Evolutionary conservation across 2,113 vertebrate genomes (phyloP).

Genomic region (Corythornis cristatus): DNA sequence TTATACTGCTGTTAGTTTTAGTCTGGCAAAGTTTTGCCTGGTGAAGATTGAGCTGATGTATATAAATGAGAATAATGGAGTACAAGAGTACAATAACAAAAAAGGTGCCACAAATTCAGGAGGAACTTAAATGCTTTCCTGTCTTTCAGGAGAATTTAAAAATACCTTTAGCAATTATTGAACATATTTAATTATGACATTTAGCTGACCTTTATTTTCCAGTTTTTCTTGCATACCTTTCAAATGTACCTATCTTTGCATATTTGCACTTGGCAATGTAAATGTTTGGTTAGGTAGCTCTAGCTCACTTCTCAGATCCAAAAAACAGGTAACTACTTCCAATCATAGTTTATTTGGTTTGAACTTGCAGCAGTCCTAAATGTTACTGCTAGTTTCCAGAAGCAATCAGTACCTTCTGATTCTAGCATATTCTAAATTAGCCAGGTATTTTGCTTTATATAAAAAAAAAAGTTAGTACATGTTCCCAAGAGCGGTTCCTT

Average conservation of each 20-base stretch:
- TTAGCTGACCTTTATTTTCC: background rate
- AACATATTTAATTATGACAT: background rate
- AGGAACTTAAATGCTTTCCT: background rate
- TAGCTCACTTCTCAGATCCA: background rate
- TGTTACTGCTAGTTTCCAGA: background rate
- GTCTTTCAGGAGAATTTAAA: background rate
- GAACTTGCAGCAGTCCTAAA: background rate
- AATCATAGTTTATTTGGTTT: background rate
- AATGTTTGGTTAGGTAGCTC: background rate
- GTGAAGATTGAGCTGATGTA: background rate
- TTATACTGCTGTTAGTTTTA: constrained; percentile 47
- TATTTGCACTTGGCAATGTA: background rate
- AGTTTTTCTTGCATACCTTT: background rate
- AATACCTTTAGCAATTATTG: background rate
- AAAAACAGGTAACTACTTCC: background rate
- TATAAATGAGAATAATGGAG: background rate
- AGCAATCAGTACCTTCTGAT: background rate
- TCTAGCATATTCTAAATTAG: background rate
- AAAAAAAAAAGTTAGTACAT: background rate
- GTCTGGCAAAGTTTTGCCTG: background rate
- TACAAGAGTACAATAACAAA: background rate
- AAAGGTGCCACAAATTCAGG: background rate
- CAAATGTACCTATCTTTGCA: background rate
- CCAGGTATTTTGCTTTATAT: background rate
- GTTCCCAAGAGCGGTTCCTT: background rate